Base-by-base conservation (phyloP, 2,113 vertebrate species). In the Paramisgurnus dabryanus region DNA sequence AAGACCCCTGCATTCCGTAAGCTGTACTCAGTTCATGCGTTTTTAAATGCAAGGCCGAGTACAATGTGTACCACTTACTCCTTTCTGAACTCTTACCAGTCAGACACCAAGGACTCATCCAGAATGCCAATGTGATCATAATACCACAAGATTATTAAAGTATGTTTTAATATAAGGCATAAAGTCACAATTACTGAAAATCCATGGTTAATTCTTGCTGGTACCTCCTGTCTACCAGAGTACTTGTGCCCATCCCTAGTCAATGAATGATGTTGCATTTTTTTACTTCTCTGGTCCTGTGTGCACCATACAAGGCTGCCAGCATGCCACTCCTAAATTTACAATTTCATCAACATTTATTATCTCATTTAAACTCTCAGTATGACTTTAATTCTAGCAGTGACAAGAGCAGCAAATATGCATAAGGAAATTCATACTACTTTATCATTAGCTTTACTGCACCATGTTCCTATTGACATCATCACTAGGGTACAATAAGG, bases 251-350 rank as follows among this genome's bases (percentile, higher is more conserved):
- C 72, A 63, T 60, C 72, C 72, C 57, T 76, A n/a, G 58, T 63
- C 22, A 76, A 76, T 34, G 22, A 49, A 76, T 34, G 22, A 49
- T n/a, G 73, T 60, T 76, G 73, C 73, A 34, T 41, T 61, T 45
- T 76, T 11, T 11, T 12, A 15, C 40, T 13, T 15, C 53, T 43
- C 73, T 57, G n/a, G n/a, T 6, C 40, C 55, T 9, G 40, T 61
- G 71, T 11, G 40, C 55, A 74, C 6, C n/a, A 58, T 5, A 57
- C 53, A 10, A 43, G 9, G 17, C 53, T 58, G 70, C 40, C 66
- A 49, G 10, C 43, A 50, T 41, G 69, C 11, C 5, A 4, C 69
- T 58, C n/a, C 49, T 11, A 13, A 4, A 7, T 2, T 17, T 8
- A 6, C 27, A 6, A n/a, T 73, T n/a, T 43, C 8, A 40, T 13